Percentiles rank a stretch among this genome's conserved stretches.
These are phyloP conservation scores for Cariama cristata DNA, from an alignment of 2,113 vertebrate genomes.

Conservation along the genomic window DNA sequence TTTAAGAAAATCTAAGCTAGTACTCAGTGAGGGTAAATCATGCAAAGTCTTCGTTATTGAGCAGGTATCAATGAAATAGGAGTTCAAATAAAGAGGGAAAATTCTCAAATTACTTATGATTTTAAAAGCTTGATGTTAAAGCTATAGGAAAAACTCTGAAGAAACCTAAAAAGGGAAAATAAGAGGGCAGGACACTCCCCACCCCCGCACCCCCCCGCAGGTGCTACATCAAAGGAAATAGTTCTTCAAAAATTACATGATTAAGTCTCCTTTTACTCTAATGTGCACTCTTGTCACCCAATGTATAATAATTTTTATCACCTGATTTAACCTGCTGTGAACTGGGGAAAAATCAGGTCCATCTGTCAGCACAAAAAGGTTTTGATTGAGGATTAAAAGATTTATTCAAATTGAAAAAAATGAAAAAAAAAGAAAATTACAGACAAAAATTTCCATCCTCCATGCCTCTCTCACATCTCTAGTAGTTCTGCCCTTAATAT, in stretches of 20 bases:
- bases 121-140: not conserved
- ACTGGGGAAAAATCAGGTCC: not conserved
- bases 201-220: not conserved
- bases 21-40: not conserved
- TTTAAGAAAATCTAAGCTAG: constrained; percentile 53
- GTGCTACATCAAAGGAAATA: not conserved
- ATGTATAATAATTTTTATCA: not conserved
- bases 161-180: not conserved
- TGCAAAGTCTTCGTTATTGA: not conserved
- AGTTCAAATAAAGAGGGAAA: constrained; percentile 49
- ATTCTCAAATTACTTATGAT: not conserved
- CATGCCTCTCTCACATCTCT: not conserved
- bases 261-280: not conserved
- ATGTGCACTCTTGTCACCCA: not conserved
- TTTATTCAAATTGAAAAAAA: not conserved
- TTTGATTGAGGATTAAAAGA: not conserved
- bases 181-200: not conserved
- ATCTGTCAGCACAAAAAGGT: not conserved
- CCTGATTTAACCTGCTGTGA: not conserved
- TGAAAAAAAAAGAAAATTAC: not conserved
- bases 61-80: not conserved
- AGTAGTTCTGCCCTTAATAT: not conserved
- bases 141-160: not conserved
- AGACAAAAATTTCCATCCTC: not conserved
- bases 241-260: not conserved